phyloP scores from a whole-genome alignment of 2,113 vertebrate genomes.

The Oryzias melastigma region DNA sequence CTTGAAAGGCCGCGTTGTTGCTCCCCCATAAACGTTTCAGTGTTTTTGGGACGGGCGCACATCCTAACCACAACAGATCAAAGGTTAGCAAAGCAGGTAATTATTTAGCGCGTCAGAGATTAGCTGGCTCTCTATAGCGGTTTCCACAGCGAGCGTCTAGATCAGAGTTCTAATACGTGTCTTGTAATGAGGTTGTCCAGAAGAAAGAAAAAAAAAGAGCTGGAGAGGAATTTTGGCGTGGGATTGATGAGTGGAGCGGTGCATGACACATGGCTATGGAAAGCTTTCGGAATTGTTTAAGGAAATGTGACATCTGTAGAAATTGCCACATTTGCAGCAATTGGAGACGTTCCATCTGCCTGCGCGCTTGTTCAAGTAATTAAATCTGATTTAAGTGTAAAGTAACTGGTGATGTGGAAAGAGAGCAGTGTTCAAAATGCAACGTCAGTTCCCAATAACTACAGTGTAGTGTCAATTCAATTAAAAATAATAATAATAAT shows the following conservation, averaged over 20 bases:
- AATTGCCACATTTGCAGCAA: slow-evolving; percentile 42
- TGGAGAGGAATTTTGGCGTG: slow-evolving; percentile 13
- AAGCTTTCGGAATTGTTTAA: slow-evolving; percentile 68
- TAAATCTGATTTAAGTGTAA: slow-evolving; percentile 48
- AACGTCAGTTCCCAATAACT: too few species aligned
- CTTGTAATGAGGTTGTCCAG: slow-evolving; percentile 32
- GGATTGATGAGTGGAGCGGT: slow-evolving; percentile 62
- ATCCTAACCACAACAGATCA: slow-evolving; percentile 59
- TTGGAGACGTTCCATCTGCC: slow-evolving; percentile 61
- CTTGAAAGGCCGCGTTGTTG: slow-evolving; percentile 63
- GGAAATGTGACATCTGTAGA: slow-evolving; percentile 59
- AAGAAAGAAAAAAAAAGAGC: slow-evolving; percentile 12
- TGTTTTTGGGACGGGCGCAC: slow-evolving; percentile 49
- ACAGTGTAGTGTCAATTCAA: too few species aligned
- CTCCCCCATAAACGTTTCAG: slow-evolving; percentile 52
- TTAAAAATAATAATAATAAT: too few species aligned
- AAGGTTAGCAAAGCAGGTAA: slow-evolving; percentile 67
- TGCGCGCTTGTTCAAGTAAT: slow-evolving; percentile 29
- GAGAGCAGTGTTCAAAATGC: slow-evolving; percentile 16
- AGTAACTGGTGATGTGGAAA: slow-evolving; percentile 42
- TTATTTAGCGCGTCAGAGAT: slow-evolving; percentile 63
- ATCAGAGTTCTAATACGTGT: slow-evolving; percentile 53
- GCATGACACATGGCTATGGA: slow-evolving; percentile 58
- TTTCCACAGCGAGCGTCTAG: slow-evolving; percentile 33
- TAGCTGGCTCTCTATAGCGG: slow-evolving; percentile 37